A percentile compares a stretch with the other conserved stretches of the same genome.
phyloP scores from a whole-genome alignment of 2,113 vertebrate species.

The Brienomyrus brachyistius region DNA sequence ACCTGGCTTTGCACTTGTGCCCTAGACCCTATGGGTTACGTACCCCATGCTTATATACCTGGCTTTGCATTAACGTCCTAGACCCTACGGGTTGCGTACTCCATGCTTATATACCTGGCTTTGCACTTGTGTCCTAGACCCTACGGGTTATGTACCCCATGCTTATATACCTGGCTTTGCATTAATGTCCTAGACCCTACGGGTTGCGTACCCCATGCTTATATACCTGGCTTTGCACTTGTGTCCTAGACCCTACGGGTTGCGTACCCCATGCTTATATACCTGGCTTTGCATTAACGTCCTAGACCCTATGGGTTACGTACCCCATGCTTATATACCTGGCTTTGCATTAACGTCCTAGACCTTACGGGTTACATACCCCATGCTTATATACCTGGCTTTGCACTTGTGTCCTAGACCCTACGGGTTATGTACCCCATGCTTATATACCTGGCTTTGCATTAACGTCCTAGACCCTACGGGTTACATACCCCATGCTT shows the following conservation, averaged over 20 bases:
- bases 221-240: no score
- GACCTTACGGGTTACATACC: background rate
- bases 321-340: slow-evolving; percentile 59
- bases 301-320: no score
- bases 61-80: background rate
- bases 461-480: slow-evolving; percentile 68
- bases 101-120: background rate
- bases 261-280: no score
- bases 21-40: no score
- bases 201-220: no score
- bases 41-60: no score
- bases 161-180: no score
- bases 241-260: no score
- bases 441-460: background rate
- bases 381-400: background rate
- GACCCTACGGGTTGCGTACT: background rate
- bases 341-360: no score
- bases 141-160: no score
- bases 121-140: background rate
- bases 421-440: slow-evolving; percentile 87
- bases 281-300: slow-evolving; percentile 35
- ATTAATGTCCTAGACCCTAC: no score
- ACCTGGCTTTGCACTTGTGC: background rate
- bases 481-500: slow-evolving; percentile 88
- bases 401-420: slow-evolving; percentile 58